Evolutionary conservation across 1,140 invertebrate genomes (phyloP).

Genomic region (Drosophila oshimai): DNA sequence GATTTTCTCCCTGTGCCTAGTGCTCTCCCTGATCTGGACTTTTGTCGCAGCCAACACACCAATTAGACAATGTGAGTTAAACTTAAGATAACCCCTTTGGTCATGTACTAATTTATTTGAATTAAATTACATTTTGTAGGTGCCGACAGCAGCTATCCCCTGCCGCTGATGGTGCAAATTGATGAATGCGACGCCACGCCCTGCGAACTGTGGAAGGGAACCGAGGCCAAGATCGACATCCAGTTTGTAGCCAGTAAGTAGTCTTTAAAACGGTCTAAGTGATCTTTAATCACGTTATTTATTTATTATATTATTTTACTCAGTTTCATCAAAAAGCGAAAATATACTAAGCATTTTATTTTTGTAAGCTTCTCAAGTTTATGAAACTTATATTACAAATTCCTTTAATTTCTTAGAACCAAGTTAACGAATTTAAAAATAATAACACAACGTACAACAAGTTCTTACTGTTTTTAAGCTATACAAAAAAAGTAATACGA

Average conservation of each 20-base stretch:
- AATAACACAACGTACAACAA: too few species aligned
- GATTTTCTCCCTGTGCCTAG: conserved; percentile 22
- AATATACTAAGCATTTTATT: too few species aligned
- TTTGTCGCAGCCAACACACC: conserved; percentile 26
- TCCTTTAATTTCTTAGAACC: too few species aligned
- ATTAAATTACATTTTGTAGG: conserved; percentile 22
- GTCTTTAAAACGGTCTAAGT: not conserved
- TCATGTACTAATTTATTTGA: not conserved
- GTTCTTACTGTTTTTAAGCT: too few species aligned
- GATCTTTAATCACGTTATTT: too few species aligned
- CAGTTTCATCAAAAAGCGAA: too few species aligned
- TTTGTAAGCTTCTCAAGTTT: too few species aligned
- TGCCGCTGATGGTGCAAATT: conserved; percentile 66
- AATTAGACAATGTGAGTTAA: conserved; percentile 55
- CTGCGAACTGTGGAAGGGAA: conserved; percentile 60
- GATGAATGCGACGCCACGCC: conserved; percentile 54
- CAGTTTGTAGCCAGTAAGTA: conserved; percentile 77
- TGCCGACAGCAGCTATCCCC: conserved; percentile 18
- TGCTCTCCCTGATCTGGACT: conserved; percentile 31
- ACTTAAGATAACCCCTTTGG: not conserved
- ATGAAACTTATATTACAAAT: too few species aligned
- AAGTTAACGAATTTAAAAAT: too few species aligned
- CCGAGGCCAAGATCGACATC: conserved; percentile 50
- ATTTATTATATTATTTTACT: too few species aligned
- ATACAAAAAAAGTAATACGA: too few species aligned